Base-by-base conservation (phyloP, 1,140 invertebrate species). In the Philotrypesis tridentata region DNA sequence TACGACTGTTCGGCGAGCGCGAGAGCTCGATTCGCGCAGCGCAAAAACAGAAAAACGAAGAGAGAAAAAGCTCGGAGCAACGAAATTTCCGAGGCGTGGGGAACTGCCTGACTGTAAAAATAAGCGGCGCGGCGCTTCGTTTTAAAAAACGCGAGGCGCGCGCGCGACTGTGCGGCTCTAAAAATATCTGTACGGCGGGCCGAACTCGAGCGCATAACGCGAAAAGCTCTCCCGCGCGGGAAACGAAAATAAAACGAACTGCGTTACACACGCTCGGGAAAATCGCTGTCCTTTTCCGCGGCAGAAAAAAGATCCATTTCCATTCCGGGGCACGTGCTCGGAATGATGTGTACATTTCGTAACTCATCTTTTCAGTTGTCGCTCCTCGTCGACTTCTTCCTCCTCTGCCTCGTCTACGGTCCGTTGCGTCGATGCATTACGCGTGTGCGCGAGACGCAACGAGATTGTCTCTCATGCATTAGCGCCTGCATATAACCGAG, bases 171-270 rank as follows among this genome's bases (percentile, higher is more conserved):
- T n/a, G n/a, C n/a, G n/a, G n/a, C 27, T 55, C 48, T 55, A 55
- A 55, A 55, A 55, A 55, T 29, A 65, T 25, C n/a, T n/a, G n/a
- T n/a, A n/a, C n/a, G n/a, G n/a, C n/a, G n/a, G n/a, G 23, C 61
- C 5, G 61, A 27, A 65, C 61, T 7, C 60, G 60, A 43, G 40
- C 40, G 6, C 6, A 43, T 43, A 43, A 43, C 40, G 12, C 21
- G n/a, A 65, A 65, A 65, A 29, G 14, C 27, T 65, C 61, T 6
- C 23, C 8, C 9, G 61, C 25, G 61, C 61, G 23, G 61, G 5
- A 17, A 25, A 65, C 61, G 61, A 65, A 65, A 65, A 65, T 65
- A 65, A 65, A 65, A 65, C 61, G 60, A n/a, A 61, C 23, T 61
- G 21, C 33, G 33, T 37, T 37, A 37, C 4, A 37, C 33, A 43